Evolutionary conservation across 2,888 invertebrate species (phyloP).

Genomic region (Ennomos fuscantarius): DNA sequence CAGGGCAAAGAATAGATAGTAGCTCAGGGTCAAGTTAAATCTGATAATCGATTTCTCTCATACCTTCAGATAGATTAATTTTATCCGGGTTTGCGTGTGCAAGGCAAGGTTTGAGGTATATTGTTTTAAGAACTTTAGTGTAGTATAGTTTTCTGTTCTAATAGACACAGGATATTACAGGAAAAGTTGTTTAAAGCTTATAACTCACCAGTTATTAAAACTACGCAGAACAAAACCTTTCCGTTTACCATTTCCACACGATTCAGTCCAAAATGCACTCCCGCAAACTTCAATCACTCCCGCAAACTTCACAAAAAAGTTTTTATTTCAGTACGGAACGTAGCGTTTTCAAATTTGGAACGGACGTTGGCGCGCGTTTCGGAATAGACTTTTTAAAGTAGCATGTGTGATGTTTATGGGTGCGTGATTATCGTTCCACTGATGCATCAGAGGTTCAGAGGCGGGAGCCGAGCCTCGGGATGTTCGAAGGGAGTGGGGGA

Average conservation of each 20-base stretch:
- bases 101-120: too few relatives aligned
- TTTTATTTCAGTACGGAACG: conserved; percentile 20
- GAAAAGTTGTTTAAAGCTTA: too few relatives aligned
- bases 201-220: conserved; percentile 74
- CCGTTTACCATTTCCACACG: conserved; percentile 78
- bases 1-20: too few relatives aligned
- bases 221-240: conserved; percentile 69
- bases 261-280: conserved; percentile 57
- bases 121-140: too few relatives aligned
- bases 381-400: conserved; percentile 33
- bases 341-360: conserved; percentile 5
- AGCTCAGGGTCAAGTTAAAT: too few relatives aligned
- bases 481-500: conserved; percentile 56
- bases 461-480: conserved; percentile 51
- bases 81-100: too few relatives aligned
- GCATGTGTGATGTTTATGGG: conserved; percentile 59
- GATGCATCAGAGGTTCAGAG: conserved; percentile 56
- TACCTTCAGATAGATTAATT: too few relatives aligned
- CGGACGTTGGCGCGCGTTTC: conserved; percentile 33
- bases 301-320: conserved; percentile 13
- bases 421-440: conserved; percentile 68
- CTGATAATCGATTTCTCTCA: too few relatives aligned
- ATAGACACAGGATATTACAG: conserved; percentile 12
- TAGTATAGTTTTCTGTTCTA: too few relatives aligned
- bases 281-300: conserved; percentile 32